phyloP scores from a whole-genome alignment of 92 coral and sea anemone genomes.

The Zoanthus gigantus region DNA sequence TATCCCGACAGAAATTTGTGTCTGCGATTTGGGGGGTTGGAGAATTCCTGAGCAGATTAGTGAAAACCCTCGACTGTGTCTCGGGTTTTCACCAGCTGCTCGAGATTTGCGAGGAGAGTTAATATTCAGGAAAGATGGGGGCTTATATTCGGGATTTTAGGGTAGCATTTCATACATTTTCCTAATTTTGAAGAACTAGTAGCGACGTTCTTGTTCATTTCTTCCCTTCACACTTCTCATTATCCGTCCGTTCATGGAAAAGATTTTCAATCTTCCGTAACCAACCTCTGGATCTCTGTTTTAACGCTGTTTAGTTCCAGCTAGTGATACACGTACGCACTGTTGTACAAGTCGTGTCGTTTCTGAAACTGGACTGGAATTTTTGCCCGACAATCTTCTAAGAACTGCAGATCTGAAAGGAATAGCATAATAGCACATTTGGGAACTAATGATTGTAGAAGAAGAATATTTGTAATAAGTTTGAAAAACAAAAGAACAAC shows the following conservation, averaged over 20 bases:
- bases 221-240: neutral
- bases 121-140: too few species aligned
- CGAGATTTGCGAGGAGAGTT: too few species aligned
- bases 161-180: neutral
- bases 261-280: neutral
- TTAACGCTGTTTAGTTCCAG: too few species aligned
- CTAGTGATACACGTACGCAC: constrained; percentile 32
- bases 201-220: neutral
- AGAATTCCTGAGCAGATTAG: too few species aligned
- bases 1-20: too few species aligned
- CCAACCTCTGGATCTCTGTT: neutral
- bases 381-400: constrained; percentile 84
- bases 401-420: constrained; percentile 74
- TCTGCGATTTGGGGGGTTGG: too few species aligned
- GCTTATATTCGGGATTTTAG: neutral
- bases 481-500: too few species aligned
- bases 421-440: neutral
- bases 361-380: constrained; percentile 91
- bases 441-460: too few species aligned
- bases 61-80: too few species aligned
- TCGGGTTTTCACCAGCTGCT: too few species aligned
- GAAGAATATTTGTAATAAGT: too few species aligned
- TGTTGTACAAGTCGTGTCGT: constrained; percentile 85
- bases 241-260: neutral
- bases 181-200: neutral